Percentiles rank a stretch among this genome's conserved stretches.
Evolutionary conservation across 1,140 invertebrate species (phyloP).

Genomic region (Hyles vespertilio): DNA sequence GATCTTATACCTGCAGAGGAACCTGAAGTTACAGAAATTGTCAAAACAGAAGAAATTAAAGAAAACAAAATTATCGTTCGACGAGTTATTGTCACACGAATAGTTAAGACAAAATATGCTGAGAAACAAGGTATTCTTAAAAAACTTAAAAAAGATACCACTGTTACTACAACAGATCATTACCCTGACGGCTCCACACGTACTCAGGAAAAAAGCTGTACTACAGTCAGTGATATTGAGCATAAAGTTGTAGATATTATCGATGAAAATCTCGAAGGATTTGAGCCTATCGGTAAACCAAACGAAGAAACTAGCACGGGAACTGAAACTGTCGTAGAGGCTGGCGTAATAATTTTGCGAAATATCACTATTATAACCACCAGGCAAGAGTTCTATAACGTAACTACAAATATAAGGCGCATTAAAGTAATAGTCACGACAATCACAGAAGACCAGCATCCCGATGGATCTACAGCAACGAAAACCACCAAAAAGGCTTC

Average conservation of each 20-base stretch:
- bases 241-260: conserved; percentile 26
- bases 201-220: conserved; percentile 49
- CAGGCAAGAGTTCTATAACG: conserved; percentile 47
- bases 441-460: conserved; percentile 61
- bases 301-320: conserved; percentile 41
- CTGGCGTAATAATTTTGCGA: conserved; percentile 48
- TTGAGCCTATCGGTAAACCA: conserved; percentile 40
- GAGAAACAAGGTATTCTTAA: conserved; percentile 40
- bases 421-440: conserved; percentile 58
- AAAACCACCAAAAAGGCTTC: conserved; percentile 63
- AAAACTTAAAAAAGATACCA: conserved; percentile 59
- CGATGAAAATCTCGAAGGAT: conserved; percentile 50
- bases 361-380: conserved; percentile 53
- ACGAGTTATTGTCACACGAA: conserved; percentile 51
- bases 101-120: conserved; percentile 51
- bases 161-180: conserved; percentile 58
- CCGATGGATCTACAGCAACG: conserved; percentile 60
- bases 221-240: conserved; percentile 41
- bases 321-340: conserved; percentile 43
- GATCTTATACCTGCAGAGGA: background rate
- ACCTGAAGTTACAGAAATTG: background rate
- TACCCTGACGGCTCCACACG: conserved; percentile 64
- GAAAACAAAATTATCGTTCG: conserved; percentile 26
- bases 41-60: background rate
- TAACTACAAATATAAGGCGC: conserved; percentile 40